Percentiles rank a stretch among this genome's conserved stretches.
Evolutionary conservation across 2,797 vertebrate species (phyloP).

Genomic region (Enoplosus armatus): DNA sequence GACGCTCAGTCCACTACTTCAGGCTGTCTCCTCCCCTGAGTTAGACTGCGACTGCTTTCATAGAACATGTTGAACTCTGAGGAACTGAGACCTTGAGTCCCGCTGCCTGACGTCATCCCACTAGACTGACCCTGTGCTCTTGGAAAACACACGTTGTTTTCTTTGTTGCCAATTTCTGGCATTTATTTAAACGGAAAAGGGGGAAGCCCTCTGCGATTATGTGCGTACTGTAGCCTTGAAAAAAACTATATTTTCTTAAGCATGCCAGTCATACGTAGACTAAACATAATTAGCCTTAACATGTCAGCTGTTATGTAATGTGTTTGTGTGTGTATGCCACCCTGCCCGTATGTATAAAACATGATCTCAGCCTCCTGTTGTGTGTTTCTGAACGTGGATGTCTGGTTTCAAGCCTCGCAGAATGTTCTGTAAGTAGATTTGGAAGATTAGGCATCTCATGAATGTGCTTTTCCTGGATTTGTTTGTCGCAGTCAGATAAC

Average conservation of each 20-base stretch:
- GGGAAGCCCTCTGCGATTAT: constrained; percentile 17
- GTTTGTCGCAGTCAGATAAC: constrained; percentile 80
- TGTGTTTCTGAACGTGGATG: constrained; percentile 30
- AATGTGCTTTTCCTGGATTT: constrained; percentile 84
- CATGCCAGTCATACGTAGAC: constrained; percentile 5
- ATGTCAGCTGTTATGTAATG: constrained; percentile 49
- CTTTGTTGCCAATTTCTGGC: constrained; percentile 49
- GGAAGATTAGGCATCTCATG: constrained; percentile 73
- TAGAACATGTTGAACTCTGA: constrained; percentile 36
- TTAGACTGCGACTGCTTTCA: neutral
- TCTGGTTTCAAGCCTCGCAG: constrained; percentile 49
- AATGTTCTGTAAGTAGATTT: constrained; percentile 76
- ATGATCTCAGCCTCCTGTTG: constrained; percentile 28
- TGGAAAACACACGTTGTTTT: constrained; percentile 59
- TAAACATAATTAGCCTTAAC: constrained; percentile 31
- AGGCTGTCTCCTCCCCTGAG: neutral
- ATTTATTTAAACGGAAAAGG: constrained; percentile 39
- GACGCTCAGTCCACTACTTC: neutral
- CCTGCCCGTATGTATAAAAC: constrained; percentile 12
- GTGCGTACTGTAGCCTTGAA: constrained; percentile 34
- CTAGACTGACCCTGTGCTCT: constrained; percentile 52
- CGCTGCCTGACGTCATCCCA: constrained; percentile 45
- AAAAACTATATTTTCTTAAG: constrained; percentile 23
- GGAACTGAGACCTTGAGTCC: constrained; percentile 53
- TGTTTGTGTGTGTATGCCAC: constrained; percentile 14